Conservation (phyloP, 2,888 invertebrate genomes). For the Tipula confusa region DNA sequence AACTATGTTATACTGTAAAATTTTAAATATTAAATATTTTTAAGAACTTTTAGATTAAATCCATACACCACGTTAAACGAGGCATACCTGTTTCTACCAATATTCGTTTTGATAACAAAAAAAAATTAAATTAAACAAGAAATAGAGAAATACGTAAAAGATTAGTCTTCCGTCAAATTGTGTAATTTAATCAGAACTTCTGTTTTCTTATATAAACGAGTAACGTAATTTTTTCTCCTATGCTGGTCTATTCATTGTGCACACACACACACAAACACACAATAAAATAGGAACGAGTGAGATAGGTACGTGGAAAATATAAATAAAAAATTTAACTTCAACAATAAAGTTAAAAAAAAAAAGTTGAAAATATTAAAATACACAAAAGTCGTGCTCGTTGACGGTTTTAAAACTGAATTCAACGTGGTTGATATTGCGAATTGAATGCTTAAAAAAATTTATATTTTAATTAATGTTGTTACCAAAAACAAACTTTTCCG, state of each 20-base stretch:
- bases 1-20: too few relatives aligned
- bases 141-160: slow-evolving; percentile 1
- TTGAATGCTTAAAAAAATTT: too few relatives aligned
- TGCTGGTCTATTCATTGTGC: neutral
- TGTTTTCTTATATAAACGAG: neutral
- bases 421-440: too few relatives aligned
- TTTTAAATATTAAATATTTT: too few relatives aligned
- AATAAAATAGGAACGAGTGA: too few relatives aligned
- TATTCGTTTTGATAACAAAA: neutral
- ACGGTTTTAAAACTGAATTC: neutral
- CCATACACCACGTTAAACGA: neutral
- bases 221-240: neutral
- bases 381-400: neutral
- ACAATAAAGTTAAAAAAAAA: too few relatives aligned
- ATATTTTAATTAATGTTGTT: neutral
- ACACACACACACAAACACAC: neutral
- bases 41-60: too few relatives aligned
- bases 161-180: slow-evolving; percentile 25
- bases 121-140: neutral
- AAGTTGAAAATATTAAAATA: neutral
- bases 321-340: neutral
- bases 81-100: neutral
- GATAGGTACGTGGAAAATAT: neutral
- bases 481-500: neutral
- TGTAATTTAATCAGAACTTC: slow-evolving; percentile 25